Conservation (phyloP, 2,888 invertebrate genomes). For the Myopa testacea region DNA sequence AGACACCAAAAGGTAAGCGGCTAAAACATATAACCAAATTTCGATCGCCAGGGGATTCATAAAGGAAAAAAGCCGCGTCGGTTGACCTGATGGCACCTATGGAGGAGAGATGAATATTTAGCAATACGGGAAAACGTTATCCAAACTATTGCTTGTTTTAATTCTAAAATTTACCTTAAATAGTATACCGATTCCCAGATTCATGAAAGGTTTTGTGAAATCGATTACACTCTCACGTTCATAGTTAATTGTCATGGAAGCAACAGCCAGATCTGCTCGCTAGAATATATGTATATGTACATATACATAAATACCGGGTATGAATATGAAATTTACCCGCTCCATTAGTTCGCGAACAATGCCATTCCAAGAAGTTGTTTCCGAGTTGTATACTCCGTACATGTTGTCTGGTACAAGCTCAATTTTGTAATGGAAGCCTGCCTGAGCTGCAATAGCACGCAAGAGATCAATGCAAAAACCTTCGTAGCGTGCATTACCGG, state of each 20-base stretch:
- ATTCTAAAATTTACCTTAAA: constrained; percentile 80
- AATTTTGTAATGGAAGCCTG: constrained; percentile 89
- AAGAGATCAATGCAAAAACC: constrained; percentile 93
- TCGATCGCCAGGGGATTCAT: constrained; percentile 95
- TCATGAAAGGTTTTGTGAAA: constrained; percentile 99
- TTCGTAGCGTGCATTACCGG: constrained; percentile 88
- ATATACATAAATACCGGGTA: not conserved
- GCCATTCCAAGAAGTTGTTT: constrained; percentile 91
- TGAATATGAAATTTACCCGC: constrained; percentile 72
- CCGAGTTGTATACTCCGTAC: constrained; percentile 90
- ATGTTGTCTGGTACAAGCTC: constrained; percentile 87
- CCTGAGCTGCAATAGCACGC: constrained; percentile 82
- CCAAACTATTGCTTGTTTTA: not conserved
- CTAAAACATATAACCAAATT: constrained; percentile 95
- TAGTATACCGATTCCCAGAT: constrained; percentile 94
- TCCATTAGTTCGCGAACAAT: constrained; percentile 89
- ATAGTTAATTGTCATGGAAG: constrained; percentile 98
- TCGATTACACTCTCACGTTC: constrained; percentile 91
- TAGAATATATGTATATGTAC: constrained; percentile 63
- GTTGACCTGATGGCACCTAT: constrained; percentile 90
- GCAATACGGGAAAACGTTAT: not conserved
- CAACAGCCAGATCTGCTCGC: constrained; percentile 96
- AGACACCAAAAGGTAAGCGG: constrained; percentile 93
- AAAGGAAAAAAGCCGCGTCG: constrained; percentile 92
- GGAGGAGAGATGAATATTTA: not conserved